A percentile compares a stretch with the other conserved stretches of the same genome.
Conservation (phyloP, 2,888 invertebrate genomes). For the Cyclophora punctaria region DNA sequence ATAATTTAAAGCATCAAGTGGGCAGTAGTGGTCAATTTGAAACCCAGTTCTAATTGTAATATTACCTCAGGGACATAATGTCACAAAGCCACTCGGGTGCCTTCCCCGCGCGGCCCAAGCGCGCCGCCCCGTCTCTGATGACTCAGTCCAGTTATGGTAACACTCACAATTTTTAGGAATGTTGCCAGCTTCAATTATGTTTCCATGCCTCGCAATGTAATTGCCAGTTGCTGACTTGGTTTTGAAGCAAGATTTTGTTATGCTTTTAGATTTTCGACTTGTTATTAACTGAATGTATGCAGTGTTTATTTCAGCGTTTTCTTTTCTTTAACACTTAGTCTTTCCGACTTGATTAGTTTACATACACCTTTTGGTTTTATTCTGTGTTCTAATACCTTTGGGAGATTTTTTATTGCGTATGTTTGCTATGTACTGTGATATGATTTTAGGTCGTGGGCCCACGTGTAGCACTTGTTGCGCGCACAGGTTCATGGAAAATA, state of each 20-base stretch:
- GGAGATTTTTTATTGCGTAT: too few species aligned
- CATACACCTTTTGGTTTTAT: too few species aligned
- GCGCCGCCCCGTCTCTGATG: conserved; percentile 49
- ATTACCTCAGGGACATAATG: conserved; percentile 60
- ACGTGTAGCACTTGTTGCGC: too few species aligned
- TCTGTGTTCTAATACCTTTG: too few species aligned
- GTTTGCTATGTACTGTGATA: too few species aligned
- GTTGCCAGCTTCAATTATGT: conserved; percentile 33
- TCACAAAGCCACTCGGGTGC: conserved; percentile 66
- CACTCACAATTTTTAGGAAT: conserved; percentile 23
- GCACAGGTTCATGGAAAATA: too few species aligned
- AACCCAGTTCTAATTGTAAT: neutral
- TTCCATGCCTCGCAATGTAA: conserved; percentile 11
- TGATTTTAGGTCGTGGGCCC: too few species aligned
- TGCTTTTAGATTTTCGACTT: neutral
- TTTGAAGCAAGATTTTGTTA: neutral
- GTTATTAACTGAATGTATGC: neutral
- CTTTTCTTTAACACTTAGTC: neutral
- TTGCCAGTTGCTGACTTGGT: conserved; percentile 4
- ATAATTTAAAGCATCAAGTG: too few species aligned
- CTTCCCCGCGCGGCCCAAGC: conserved; percentile 53
- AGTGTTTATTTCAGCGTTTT: neutral
- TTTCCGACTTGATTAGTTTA: too few species aligned
- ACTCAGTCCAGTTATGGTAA: conserved; percentile 70
- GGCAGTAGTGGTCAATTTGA: neutral